These are phyloP conservation scores for Leuciscus idus DNA, from an alignment of 2,113 vertebrate species.

Conservation along the genomic window DNA sequence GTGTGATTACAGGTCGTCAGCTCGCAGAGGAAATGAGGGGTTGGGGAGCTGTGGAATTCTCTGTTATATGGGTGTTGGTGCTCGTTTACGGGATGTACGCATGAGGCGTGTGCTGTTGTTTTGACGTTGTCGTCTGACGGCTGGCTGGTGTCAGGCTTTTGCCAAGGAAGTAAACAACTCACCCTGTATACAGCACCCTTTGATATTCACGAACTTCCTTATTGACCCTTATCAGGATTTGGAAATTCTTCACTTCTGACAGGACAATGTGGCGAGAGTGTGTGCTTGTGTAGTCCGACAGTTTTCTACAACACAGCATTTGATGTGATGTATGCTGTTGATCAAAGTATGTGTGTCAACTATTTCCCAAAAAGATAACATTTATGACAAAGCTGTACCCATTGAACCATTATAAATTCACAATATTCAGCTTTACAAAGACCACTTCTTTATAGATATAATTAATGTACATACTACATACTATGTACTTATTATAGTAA, in stretches of 20 bases:
- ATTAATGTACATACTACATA: not conserved
- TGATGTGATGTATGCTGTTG: not conserved
- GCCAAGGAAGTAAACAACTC: constrained; percentile 76
- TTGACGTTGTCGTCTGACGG: constrained; percentile 73
- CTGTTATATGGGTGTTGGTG: constrained; percentile 63
- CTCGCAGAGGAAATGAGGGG: constrained; percentile 61
- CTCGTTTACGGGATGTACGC: constrained; percentile 77
- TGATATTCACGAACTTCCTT: constrained; percentile 57
- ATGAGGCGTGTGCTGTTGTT: constrained; percentile 74
- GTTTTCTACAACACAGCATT: not conserved
- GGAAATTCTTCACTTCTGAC: constrained; percentile 43
- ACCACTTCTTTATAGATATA: not conserved
- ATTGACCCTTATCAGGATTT: constrained; percentile 52
- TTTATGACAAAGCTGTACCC: not conserved
- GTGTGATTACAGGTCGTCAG: constrained; percentile 63
- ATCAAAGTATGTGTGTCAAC: constrained; percentile 7
- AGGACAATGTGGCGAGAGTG: constrained; percentile 35
- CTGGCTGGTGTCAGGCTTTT: constrained; percentile 73
- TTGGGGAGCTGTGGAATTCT: constrained; percentile 60
- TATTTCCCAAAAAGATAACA: constrained; percentile 11
- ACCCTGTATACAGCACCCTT: constrained; percentile 35
- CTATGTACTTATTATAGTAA: no score
- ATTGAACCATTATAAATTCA: not conserved
- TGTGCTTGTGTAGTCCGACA: not conserved
- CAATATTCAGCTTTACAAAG: not conserved